Conservation (phyloP, 2,888 invertebrate species). For the Andricus quercusramuli region DNA sequence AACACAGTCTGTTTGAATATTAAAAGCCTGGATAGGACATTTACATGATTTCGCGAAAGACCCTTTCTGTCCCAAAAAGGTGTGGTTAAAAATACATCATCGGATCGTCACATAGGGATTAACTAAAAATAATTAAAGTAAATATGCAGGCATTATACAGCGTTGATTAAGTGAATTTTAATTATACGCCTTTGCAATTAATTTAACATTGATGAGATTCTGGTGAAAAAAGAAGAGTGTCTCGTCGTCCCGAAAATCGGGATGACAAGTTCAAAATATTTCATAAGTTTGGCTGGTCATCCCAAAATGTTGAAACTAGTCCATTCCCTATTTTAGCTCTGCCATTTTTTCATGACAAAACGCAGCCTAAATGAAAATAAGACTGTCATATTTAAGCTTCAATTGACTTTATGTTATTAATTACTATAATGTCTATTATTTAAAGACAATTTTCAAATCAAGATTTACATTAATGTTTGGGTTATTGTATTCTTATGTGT, state of each 20-base stretch:
- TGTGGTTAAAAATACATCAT: slow-evolving; percentile 20
- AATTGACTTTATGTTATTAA: not conserved
- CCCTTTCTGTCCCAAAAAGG: slow-evolving; percentile 19
- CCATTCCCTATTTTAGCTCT: too few species aligned
- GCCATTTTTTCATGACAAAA: too few species aligned
- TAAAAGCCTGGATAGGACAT: slow-evolving; percentile 34
- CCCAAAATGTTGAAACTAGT: too few species aligned
- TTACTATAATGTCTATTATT: not conserved
- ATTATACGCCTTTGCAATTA: not conserved
- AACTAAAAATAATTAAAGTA: not conserved
- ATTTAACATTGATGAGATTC: not conserved
- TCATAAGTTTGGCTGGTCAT: too few species aligned
- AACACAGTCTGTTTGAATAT: slow-evolving; percentile 11
- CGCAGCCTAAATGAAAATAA: too few species aligned
- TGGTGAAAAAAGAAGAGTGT: too few species aligned
- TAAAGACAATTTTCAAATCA: not conserved
- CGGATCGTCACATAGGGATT: not conserved
- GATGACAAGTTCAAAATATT: too few species aligned
- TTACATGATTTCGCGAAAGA: slow-evolving; percentile 32
- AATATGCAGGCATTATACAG: not conserved
- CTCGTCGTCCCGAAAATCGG: too few species aligned
- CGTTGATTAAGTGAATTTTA: not conserved
- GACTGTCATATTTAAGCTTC: not conserved
- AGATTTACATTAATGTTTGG: not conserved
- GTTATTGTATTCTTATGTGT: not conserved